Percentiles rank a stretch among this genome's conserved stretches.
Conservation (phyloP, 2,888 invertebrate species). For the Caenorhabditis sinica region DNA sequence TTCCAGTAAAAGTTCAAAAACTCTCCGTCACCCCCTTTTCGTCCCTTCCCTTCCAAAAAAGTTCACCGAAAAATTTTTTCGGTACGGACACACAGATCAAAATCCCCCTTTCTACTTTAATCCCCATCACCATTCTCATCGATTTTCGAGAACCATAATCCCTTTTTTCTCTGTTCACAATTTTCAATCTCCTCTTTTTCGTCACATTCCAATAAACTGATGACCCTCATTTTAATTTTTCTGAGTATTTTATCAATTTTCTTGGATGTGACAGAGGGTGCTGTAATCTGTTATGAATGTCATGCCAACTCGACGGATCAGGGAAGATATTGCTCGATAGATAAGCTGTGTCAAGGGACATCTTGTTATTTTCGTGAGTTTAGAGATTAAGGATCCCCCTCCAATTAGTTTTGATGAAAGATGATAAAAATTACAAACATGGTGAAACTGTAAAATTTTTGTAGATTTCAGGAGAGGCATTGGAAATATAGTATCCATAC, state of each 20-base stretch:
- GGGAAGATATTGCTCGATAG: constrained; percentile 71
- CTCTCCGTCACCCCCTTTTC: background rate
- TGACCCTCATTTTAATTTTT: constrained; percentile 1
- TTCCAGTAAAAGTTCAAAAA: too few species aligned
- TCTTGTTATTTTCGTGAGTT: constrained; percentile 70
- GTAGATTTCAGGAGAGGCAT: too few species aligned
- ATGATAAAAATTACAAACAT: too few species aligned
- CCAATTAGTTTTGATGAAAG: too few species aligned
- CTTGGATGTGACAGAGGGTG: background rate
- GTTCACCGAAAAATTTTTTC: too few species aligned
- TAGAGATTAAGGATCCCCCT: too few species aligned
- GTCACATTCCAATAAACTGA: background rate
- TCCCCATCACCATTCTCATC: too few species aligned
- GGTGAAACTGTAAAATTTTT: too few species aligned
- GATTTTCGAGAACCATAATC: background rate
- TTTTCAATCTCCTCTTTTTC: background rate
- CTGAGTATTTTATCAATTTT: background rate
- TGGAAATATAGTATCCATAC: too few species aligned
- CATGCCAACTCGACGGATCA: constrained; percentile 64
- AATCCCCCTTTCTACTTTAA: background rate
- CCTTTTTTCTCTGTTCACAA: background rate
- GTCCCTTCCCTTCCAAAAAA: background rate
- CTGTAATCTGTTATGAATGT: constrained; percentile 69
- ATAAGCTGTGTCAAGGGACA: constrained; percentile 65
- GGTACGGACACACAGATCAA: background rate